These are phyloP conservation scores for Pampusana beccarii DNA, from an alignment of 2,113 vertebrate species.

Conservation along the genomic window DNA sequence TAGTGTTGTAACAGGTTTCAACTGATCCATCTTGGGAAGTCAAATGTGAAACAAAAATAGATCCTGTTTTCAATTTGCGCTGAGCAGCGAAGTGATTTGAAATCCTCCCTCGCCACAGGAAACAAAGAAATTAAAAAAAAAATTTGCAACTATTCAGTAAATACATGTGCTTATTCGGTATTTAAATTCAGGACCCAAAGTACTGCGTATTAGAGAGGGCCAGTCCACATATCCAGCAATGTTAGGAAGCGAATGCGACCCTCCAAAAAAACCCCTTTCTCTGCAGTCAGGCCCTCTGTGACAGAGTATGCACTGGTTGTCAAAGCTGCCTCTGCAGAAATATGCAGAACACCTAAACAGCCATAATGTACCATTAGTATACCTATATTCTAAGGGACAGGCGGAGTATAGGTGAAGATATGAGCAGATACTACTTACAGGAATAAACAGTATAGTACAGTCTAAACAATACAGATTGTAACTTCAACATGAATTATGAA, in stretches of 20 bases:
- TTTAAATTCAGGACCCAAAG: conserved; percentile 23
- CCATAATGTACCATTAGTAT: not conserved
- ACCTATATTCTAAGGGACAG: not conserved
- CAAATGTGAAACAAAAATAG: conserved; percentile 50
- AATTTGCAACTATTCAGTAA: not conserved
- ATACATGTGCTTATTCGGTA: not conserved
- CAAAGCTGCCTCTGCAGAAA: not conserved
- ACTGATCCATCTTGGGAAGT: not conserved
- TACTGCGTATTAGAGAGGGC: not conserved
- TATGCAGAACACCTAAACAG: conserved; percentile 26
- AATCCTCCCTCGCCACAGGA: conserved; percentile 6
- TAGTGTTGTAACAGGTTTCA: conserved; percentile 29
- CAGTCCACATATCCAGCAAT: not conserved
- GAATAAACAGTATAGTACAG: not conserved
- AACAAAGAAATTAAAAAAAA: not conserved
- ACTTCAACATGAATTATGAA: conserved; percentile 23
- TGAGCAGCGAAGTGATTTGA: conserved; percentile 37
- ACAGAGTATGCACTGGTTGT: not conserved
- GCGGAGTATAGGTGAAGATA: not conserved
- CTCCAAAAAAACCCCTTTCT: not conserved
- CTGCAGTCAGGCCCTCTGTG: not conserved
- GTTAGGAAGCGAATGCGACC: not conserved
- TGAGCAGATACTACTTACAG: not conserved
- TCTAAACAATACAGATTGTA: not conserved
- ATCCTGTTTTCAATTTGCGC: conserved; percentile 25